Evolutionary conservation across 1,140 invertebrate genomes (phyloP), one percentile per base, ranked within the genome.

Genomic region (Chrysopa pallens): DNA sequence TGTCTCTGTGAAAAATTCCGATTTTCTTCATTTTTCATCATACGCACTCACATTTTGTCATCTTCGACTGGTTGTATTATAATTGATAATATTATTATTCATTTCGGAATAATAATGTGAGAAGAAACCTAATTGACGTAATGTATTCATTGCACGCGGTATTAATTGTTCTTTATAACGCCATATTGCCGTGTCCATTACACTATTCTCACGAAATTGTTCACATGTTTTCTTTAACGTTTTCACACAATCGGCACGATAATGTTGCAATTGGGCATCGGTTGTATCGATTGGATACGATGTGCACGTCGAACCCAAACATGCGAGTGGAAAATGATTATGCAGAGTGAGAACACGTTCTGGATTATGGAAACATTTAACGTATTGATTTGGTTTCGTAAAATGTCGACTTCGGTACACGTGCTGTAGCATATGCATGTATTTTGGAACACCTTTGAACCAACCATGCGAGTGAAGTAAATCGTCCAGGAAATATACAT

Each of bases 401-500:
- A 88, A 92, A 63, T 92, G 92, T 53, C 78, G 78, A 38, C 84
- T 80, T 6, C 88, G 72, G 55, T 89, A 88, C 5, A 93, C 87
- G 61, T 93, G 89, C 61, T 91, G 87, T 51, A 92, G 57, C 87
- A 92, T 92, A 60, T 94, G 88, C 76, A 92, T 79, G 58, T 92
- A 92, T 45, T 73, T 78, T 14, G 86, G 88, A 46, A 86, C 81
- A 50, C 83, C 80, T 50, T 78, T 76, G 61, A 84, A 82, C 73
- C 78, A 82, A 36, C 77, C 78, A 52, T 89, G 84, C 42, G 77
- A 73, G 56, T 87, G 80, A 14, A 74, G 69, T 50, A 91, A 72
- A 58, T 91, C 87, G 59, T 95, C 91, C 53, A 95, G 68, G 59
- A 92, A 95, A 65, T 95, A 96, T 2, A 94, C 86, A 54, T 93